Base-by-base conservation (phyloP, 1,140 invertebrate species). In the Grapholita molesta region DNA sequence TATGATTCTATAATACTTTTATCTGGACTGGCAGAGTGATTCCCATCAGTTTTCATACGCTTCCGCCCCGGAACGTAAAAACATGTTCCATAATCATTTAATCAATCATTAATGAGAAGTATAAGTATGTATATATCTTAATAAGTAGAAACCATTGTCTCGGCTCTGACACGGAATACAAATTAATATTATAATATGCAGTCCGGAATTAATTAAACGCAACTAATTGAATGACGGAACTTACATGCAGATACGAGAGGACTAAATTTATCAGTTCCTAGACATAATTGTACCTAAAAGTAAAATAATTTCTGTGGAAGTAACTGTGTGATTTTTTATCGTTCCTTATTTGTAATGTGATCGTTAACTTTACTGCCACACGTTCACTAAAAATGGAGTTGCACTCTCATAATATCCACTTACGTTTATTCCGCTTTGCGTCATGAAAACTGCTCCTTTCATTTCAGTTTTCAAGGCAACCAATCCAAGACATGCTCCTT, bases 381-480 rank as follows among this genome's bases (percentile, higher is more conserved):
- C 15, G 42, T 48, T 48, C 42, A 48, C 42, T 21, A 48, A 48
- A 38, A 48, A 48, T 48, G 42, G 42, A 4, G 8, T 55, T 25
- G 21, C 23, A 21, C 1, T 53, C n/a, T n/a, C n/a, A n/a, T n/a
- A n/a, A n/a, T 53, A 23, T 55, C 0, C 7, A 25, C 53, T 24
- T 55, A 55, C 53, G 53, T 24, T 25, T 21, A 85, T 15, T 57
- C 75, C 78, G 67, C 76, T 85, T 67, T 85, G 83, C 7, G 79
- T 66, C 18, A 79, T 32, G 12, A 80, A 87, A 3, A 69, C 55
- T 11, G 77, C 75, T 68, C 74, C 79, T 52, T 77, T 83, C 35
- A 79, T 70, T 75, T 89, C 83, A 21, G 78, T 78, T 28, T 76
- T 72, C 12, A 87, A 18, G 48, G 81, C 82, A 9, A 86, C 72